These are phyloP conservation scores for Drosophila percnosoma DNA, from an alignment of 2,888 invertebrate genomes.

Conservation along the genomic window DNA sequence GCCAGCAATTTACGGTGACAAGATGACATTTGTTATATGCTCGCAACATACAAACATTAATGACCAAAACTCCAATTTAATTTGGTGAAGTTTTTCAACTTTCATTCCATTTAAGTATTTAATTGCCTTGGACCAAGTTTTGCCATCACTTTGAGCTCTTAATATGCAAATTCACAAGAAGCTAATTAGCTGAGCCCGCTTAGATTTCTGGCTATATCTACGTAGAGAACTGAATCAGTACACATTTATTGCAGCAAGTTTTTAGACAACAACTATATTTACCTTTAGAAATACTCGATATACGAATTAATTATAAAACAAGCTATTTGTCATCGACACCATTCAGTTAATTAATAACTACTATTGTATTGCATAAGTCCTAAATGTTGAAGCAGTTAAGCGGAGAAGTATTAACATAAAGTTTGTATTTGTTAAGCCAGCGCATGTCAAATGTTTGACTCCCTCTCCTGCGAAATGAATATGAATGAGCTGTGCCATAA, in stretches of 20 bases:
- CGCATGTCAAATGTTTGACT: slow-evolving; percentile 14
- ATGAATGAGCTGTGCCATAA: slow-evolving; percentile 55
- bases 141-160: slow-evolving; percentile 20
- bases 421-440: slow-evolving; percentile 36
- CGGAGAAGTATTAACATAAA: slow-evolving; percentile 38
- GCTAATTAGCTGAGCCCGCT: slow-evolving; percentile 35
- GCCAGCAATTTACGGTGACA: slow-evolving; percentile 36
- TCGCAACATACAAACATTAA: background rate
- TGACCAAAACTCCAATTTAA: background rate
- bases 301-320: slow-evolving; percentile 5
- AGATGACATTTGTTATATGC: slow-evolving; percentile 16
- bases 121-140: slow-evolving; percentile 17
- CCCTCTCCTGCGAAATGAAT: slow-evolving; percentile 44
- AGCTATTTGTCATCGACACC: slow-evolving; percentile 27
- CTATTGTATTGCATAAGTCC: slow-evolving; percentile 44
- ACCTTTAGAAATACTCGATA: background rate
- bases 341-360: slow-evolving; percentile 50
- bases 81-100: slow-evolving; percentile 1
- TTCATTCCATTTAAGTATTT: slow-evolving; percentile 13
- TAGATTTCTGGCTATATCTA: background rate
- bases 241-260: background rate
- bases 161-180: slow-evolving; percentile 39
- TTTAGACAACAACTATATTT: background rate
- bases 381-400: slow-evolving; percentile 6
- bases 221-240: background rate